These are phyloP conservation scores for Drosophila kohkoa DNA, from an alignment of 1,140 invertebrate species.

Conservation along the genomic window DNA sequence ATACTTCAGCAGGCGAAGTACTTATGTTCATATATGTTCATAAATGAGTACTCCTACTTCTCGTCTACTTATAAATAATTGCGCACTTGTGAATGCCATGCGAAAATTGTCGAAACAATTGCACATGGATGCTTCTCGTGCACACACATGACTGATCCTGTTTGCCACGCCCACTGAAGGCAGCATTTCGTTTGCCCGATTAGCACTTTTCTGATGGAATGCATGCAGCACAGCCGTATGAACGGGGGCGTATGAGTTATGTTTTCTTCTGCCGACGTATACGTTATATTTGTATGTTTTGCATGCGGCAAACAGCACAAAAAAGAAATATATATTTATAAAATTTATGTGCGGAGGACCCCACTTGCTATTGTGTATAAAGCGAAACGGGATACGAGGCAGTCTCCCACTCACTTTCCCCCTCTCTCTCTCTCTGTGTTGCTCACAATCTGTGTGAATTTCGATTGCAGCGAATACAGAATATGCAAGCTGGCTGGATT, in stretches of 20 bases:
- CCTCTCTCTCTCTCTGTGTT: background rate
- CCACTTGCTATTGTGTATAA: slow-evolving; percentile 2
- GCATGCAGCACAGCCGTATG: background rate
- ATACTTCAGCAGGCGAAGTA: background rate
- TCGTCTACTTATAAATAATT: slow-evolving; percentile 11
- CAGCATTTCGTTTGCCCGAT: slow-evolving; percentile 9
- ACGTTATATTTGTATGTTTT: slow-evolving; percentile 30
- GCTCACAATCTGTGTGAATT: slow-evolving; percentile 43
- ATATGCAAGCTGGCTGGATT: slow-evolving; percentile 45
- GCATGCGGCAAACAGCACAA: slow-evolving; percentile 4
- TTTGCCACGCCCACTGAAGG: slow-evolving; percentile 2
- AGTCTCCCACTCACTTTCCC: background rate
- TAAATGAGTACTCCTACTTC: slow-evolving; percentile 5
- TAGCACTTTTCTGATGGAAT: slow-evolving; percentile 1
- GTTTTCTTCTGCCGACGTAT: slow-evolving; percentile 16
- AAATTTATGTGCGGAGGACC: slow-evolving; percentile 50
- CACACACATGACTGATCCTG: slow-evolving; percentile 32
- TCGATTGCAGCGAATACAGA: slow-evolving; percentile 40
- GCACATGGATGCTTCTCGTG: slow-evolving; percentile 20
- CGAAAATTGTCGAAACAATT: slow-evolving; percentile 23
- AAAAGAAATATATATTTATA: slow-evolving; percentile 28
- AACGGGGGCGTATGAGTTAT: slow-evolving; percentile 21
- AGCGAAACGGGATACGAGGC: slow-evolving; percentile 2
- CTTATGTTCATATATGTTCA: background rate
- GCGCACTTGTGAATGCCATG: slow-evolving; percentile 13